Percentiles rank a stretch among this genome's conserved stretches.
These are phyloP conservation scores for Leistus spinibarbis DNA, from an alignment of 2,888 invertebrate species.

Conservation along the genomic window DNA sequence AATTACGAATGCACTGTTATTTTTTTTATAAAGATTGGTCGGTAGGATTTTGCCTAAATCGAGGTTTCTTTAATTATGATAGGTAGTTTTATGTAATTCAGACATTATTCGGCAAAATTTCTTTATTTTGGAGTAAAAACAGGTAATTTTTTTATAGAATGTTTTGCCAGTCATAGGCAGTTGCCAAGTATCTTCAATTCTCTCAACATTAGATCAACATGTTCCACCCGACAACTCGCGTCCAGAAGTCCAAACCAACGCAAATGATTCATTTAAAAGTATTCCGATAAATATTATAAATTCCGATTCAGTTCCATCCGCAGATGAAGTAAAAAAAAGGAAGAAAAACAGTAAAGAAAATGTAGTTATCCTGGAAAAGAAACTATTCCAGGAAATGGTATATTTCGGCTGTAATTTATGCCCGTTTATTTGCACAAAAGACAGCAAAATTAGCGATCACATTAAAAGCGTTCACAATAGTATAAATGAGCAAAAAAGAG, in stretches of 20 bases:
- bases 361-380: constrained; percentile 39
- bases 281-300: constrained; percentile 34
- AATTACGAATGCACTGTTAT: too few relatives aligned
- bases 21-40: too few relatives aligned
- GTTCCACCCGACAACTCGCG: constrained; percentile 42
- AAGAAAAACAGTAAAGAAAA: constrained; percentile 40
- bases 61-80: too few relatives aligned
- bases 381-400: constrained; percentile 48
- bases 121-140: background rate
- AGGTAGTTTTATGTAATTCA: too few relatives aligned
- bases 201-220: constrained; percentile 50
- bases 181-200: constrained; percentile 53
- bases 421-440: constrained; percentile 54
- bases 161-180: constrained; percentile 53
- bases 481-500: constrained; percentile 62
- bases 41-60: too few relatives aligned
- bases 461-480: constrained; percentile 57
- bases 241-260: background rate
- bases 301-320: constrained; percentile 7
- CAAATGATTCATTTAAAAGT: constrained; percentile 28
- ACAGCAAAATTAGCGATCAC: constrained; percentile 54
- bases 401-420: constrained; percentile 56
- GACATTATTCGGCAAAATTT: too few relatives aligned
- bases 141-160: constrained; percentile 46
- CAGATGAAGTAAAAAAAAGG: constrained; percentile 38